Evolutionary conservation across 2,888 invertebrate genomes (phyloP), one percentile per base, ranked within the genome.

Genomic region (Mythimna pallens): DNA sequence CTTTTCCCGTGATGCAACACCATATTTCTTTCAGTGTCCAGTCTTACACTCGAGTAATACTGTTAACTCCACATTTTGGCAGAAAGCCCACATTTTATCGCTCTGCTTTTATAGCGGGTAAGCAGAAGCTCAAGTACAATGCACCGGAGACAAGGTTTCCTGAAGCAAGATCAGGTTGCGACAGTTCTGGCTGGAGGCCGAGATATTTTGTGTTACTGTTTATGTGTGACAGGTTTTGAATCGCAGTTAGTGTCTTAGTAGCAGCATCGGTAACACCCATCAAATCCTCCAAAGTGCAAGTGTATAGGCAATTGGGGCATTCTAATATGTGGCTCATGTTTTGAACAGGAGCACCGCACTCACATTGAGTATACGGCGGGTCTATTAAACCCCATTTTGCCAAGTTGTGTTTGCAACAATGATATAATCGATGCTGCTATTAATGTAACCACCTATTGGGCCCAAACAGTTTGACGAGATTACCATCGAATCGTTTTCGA

Each of bases 51-150:
- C 66, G 34, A 50, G 67, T 55, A 75, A 65, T 64, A 65, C 80
- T 70, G 84, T 80, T 63, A 78, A 74, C 22, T 54, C 65, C 65
- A 74, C 63, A 73, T 70, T 63, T 73, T 86, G 84, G 84, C 84
- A 80, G 61, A 3, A n/a, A 58, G 82, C 85, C 84, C 80, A 55
- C 34, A 63, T 52, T 71, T 47, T 70, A 70, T 74, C 63, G 57
- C 50, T 58, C 71, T 77, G 70, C 85, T 78, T 84, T 73, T 84
- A 71, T 76, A 81, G 57, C 47, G 40, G 65, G 61, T 68, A 70
- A 83, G 81, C 81, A 80, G 80, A 78, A 36, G 34, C 76, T 82
- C 86, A 85, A 85, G 85, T 85, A 86, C 86, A 80, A 80, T 85
- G 84, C 87, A 86, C 85, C 66, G 70, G 73, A 65, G 66, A 85